Evolutionary conservation across 2,888 invertebrate genomes (phyloP).

Genomic region (Podotricha telesiphe): DNA sequence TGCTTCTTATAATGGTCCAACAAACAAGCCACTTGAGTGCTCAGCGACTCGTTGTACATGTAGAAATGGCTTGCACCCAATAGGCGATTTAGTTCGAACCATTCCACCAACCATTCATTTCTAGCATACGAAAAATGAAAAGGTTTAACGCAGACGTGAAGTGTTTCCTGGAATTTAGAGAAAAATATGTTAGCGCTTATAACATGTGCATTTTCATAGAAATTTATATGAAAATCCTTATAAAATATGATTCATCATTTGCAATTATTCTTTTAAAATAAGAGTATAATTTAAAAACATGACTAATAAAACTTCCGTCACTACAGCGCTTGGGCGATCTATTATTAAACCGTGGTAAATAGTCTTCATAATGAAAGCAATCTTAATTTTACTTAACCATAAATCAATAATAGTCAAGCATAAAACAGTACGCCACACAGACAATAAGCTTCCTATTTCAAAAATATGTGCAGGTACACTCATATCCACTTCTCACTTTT

Average conservation of each 20-base stretch:
- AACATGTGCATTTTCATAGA: background rate
- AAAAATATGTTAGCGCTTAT: background rate
- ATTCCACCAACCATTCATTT: conserved; percentile 92
- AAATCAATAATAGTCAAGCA: too few relatives aligned
- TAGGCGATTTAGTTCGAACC: conserved; percentile 93
- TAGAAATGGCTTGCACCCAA: conserved; percentile 94
- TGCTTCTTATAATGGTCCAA: conserved; percentile 86
- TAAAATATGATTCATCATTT: background rate
- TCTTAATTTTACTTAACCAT: too few relatives aligned
- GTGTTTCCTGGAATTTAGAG: conserved; percentile 73
- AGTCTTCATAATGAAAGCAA: too few relatives aligned
- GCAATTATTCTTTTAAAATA: background rate
- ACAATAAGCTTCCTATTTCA: too few relatives aligned
- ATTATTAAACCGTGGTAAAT: too few relatives aligned
- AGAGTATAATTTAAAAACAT: too few relatives aligned
- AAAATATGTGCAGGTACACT: too few relatives aligned
- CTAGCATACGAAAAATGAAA: conserved; percentile 94
- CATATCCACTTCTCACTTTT: too few relatives aligned
- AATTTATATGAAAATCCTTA: background rate
- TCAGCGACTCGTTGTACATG: conserved; percentile 95
- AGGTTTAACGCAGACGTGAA: conserved; percentile 95
- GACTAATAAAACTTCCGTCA: too few relatives aligned
- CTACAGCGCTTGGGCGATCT: too few relatives aligned
- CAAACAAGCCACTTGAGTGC: conserved; percentile 90
- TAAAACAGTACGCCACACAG: too few relatives aligned